phyloP scores from a whole-genome alignment of 2,113 vertebrate species.

The Grantiella picta region DNA sequence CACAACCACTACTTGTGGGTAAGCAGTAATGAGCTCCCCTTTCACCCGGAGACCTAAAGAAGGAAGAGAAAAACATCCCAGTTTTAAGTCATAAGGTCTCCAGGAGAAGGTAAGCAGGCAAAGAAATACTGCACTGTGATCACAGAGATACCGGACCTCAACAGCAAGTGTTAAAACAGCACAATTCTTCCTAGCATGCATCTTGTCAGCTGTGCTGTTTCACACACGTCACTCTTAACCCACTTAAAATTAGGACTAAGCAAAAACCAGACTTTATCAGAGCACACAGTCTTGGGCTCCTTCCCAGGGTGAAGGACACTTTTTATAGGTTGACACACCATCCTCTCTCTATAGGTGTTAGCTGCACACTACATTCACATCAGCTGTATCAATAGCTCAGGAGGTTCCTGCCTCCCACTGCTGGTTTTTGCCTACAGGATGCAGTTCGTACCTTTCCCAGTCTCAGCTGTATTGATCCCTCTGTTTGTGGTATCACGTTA shows the following conservation, averaged over 20 bases:
- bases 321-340: neutral
- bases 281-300: neutral
- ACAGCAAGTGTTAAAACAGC: neutral
- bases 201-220: neutral
- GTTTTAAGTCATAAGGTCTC: neutral
- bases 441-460: neutral
- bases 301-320: neutral
- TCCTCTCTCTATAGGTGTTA: neutral
- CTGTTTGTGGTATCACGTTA: neutral
- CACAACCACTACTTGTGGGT: slow-evolving; percentile 80
- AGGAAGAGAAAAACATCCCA: neutral
- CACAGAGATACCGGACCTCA: neutral
- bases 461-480: neutral
- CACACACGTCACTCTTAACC: neutral
- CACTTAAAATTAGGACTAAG: neutral
- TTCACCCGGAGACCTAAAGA: slow-evolving; percentile 76
- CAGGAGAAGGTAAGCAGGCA: neutral
- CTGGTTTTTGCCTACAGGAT: neutral
- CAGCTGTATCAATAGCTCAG: neutral
- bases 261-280: neutral
- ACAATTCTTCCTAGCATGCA: neutral
- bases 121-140: neutral
- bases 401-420: neutral
- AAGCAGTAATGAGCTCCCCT: slow-evolving; percentile 77
- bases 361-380: neutral